A percentile compares a stretch with the other conserved stretches of the same genome.
Conservation (phyloP, 1,140 invertebrate species). For the Hylaeus volcanicus region DNA sequence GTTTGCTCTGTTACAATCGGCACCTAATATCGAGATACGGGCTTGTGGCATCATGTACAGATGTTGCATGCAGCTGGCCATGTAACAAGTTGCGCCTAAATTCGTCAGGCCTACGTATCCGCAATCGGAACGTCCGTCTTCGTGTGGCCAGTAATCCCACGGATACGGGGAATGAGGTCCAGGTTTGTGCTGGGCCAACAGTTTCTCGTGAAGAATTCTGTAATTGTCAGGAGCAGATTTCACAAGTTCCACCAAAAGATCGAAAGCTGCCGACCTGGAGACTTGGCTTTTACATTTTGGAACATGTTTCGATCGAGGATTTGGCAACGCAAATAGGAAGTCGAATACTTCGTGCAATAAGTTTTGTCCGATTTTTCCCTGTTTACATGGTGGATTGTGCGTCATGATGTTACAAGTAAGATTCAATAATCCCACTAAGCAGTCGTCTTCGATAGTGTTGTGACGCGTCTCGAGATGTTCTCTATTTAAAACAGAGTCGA, state of each 20-base stretch:
- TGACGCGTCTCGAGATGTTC: slow-evolving; percentile 92
- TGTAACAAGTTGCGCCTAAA: slow-evolving; percentile 97
- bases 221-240: slow-evolving; percentile 93
- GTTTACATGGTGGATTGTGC: slow-evolving; percentile 93
- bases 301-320: slow-evolving; percentile 89
- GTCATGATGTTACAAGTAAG: slow-evolving; percentile 92
- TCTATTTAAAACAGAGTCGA: slow-evolving; percentile 87
- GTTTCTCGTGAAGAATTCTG: slow-evolving; percentile 88
- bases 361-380: slow-evolving; percentile 88
- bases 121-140: slow-evolving; percentile 95
- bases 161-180: slow-evolving; percentile 92
- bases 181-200: slow-evolving; percentile 92
- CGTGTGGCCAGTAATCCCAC: slow-evolving; percentile 98
- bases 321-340: slow-evolving; percentile 94
- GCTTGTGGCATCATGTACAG: slow-evolving; percentile 98
- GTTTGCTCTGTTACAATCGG: slow-evolving; percentile 84
- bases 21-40: slow-evolving; percentile 88
- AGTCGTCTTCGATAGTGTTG: slow-evolving; percentile 92
- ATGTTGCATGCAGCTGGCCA: slow-evolving; percentile 98
- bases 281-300: slow-evolving; percentile 96
- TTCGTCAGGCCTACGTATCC: slow-evolving; percentile 97
- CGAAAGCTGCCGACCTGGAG: slow-evolving; percentile 93
- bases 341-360: slow-evolving; percentile 89
- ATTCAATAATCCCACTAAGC: slow-evolving; percentile 93
- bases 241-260: slow-evolving; percentile 92